A percentile compares a stretch with the other conserved stretches of the same genome.
Conservation (phyloP, 2,888 invertebrate genomes). For the Troides oblongomaculatus region DNA sequence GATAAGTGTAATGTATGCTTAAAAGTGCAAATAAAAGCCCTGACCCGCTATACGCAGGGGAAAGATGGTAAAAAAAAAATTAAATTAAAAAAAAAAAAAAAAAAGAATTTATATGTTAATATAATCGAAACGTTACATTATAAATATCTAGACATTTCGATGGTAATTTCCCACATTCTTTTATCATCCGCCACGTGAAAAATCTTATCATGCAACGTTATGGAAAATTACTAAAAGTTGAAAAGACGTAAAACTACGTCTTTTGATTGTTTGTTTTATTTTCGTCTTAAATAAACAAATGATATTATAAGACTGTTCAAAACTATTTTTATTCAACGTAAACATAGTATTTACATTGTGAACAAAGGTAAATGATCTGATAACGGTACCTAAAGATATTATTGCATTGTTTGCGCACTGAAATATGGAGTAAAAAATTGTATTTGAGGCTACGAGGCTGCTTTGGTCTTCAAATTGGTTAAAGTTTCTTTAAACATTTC, state of each 20-base stretch:
- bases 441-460: too few species aligned
- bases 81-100: too few species aligned
- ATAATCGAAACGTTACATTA: too few species aligned
- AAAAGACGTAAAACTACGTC: neutral
- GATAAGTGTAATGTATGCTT: too few species aligned
- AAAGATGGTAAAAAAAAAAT: too few species aligned
- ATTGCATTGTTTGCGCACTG: neutral
- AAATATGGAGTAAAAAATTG: too few species aligned
- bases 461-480: too few species aligned
- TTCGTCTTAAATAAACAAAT: constrained; percentile 4
- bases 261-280: neutral
- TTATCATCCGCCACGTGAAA: neutral
- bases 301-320: neutral
- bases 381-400: constrained; percentile 1
- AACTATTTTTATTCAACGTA: constrained; percentile 17
- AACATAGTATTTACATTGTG: constrained; percentile 9
- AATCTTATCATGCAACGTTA: neutral
- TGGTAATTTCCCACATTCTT: neutral
- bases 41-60: too few species aligned
- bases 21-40: too few species aligned
- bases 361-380: constrained; percentile 17
- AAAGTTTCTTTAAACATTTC: too few species aligned
- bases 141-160: neutral
- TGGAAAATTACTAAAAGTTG: neutral
- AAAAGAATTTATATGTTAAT: too few species aligned